A percentile compares a stretch with the other conserved stretches of the same genome.
These are phyloP conservation scores for Mermis nigrescens DNA, from an alignment of 2,888 invertebrate species.

Conservation along the genomic window DNA sequence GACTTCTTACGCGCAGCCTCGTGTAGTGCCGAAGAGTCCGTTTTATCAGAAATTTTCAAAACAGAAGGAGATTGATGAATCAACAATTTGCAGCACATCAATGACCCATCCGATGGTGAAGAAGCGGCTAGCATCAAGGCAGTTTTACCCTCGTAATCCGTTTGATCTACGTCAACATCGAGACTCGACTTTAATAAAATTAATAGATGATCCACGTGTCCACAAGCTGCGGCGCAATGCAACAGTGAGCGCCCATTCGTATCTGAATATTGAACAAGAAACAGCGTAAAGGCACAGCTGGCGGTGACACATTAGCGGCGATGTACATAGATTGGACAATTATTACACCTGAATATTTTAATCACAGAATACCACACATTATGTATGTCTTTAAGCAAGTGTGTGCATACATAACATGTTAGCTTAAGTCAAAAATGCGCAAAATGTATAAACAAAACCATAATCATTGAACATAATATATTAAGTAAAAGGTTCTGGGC, in stretches of 20 bases:
- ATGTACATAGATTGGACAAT: no score
- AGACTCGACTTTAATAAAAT: neutral
- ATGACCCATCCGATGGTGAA: neutral
- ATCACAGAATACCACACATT: no score
- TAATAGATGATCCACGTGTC: neutral
- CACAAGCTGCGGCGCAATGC: slow-evolving; percentile 6
- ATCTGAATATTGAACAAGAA: no score
- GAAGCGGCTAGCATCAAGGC: neutral
- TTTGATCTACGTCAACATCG: neutral
- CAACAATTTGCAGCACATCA: neutral
- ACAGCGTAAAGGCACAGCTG: no score
- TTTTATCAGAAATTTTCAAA: neutral
- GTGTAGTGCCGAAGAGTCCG: slow-evolving; percentile 5
- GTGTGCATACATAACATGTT: no score
- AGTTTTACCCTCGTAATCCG: slow-evolving; percentile 2
- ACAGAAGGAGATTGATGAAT: neutral
- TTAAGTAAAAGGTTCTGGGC: no score
- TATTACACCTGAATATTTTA: no score
- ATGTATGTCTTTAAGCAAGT: no score
- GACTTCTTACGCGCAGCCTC: slow-evolving; percentile 5
- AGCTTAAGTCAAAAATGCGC: no score
- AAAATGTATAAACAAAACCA: no score
- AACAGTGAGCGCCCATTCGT: slow-evolving; percentile 2
- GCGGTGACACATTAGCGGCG: no score
- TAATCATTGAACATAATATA: no score